phyloP scores from a whole-genome alignment of 2,113 vertebrate genomes.

The Marmota flaviventris region DNA sequence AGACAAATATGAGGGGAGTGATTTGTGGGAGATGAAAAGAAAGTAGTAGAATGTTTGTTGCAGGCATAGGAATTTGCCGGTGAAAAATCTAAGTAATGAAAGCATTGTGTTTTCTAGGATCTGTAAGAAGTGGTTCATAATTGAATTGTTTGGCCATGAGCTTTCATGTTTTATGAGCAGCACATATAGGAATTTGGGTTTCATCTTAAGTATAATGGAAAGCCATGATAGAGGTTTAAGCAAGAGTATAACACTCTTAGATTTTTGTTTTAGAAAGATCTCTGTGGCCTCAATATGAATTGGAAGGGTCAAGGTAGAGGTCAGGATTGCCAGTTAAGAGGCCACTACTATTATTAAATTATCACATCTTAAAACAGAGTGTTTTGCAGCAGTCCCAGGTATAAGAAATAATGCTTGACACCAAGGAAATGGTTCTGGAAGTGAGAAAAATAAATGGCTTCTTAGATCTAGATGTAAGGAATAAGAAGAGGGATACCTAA shows the following conservation, averaged over 20 bases:
- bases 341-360: background rate
- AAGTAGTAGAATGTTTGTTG: background rate
- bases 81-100: background rate
- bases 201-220: background rate
- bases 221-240: background rate
- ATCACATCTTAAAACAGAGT: background rate
- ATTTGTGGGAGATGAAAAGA: background rate
- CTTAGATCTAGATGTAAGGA: background rate
- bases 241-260: background rate
- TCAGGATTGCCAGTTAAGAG: slow-evolving; percentile 25
- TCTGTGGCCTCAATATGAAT: background rate
- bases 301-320: background rate
- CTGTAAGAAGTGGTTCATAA: background rate
- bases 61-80: slow-evolving; percentile 1
- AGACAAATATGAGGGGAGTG: background rate
- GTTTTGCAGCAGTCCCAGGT: background rate
- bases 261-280: slow-evolving; percentile 36
- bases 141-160: background rate
- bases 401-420: background rate
- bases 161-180: background rate
- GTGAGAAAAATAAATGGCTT: slow-evolving; percentile 23
- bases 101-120: background rate
- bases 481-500: background rate
- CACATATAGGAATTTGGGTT: background rate
- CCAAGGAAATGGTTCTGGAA: background rate